Base-by-base conservation (phyloP, 1,140 invertebrate species). In the Ruditapes philippinarum region DNA sequence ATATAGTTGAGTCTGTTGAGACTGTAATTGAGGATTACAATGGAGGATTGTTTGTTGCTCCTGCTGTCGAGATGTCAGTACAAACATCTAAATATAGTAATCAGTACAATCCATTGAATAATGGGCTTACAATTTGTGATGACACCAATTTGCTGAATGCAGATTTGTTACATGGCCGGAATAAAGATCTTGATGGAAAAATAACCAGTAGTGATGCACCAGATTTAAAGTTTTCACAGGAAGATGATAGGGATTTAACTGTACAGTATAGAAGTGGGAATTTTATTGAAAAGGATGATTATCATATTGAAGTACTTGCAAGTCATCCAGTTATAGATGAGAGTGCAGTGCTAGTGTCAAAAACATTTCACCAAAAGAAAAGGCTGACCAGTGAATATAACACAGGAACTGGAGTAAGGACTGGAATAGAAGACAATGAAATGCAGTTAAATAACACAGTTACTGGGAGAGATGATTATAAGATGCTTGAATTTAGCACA, bases 281-380 rank as follows among this genome's bases (percentile, higher is more conserved):
- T 25, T 4, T 4, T 14, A 62, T 0, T 9, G 57, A 62, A 62
- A 7, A 62, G n/a, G 57, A 28, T 7, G 14, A 14, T 7, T 28
- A 9, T 25, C 57, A 62, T n/a, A 5, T 62, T n/a, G 28, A 62
- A 62, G n/a, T 62, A 28, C 57, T 62, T 28, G 22, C 5, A 4
- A 62, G 57, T 62, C 57, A 62, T 62, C 57, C 57, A 62, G 25
- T 62, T 14, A 62, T 62, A 28, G 25, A 62, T 62, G 57, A 62
- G n/a, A 62, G n/a, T 62, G 57, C 57, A 25, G 57, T 62, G 7
- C 9, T 62, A 70, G 36, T 70, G 1, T 1, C 31, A 19, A 38
- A 12, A 70, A 14, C 36, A 19, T 36, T 25, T 7, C 65, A 2
- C n/a, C 11, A 5, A 70, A 38, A 33, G 33, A 70, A 36, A 40